These are phyloP conservation scores for Rhyacophila brunnea DNA, from an alignment of 1,140 invertebrate genomes.

Conservation along the genomic window DNA sequence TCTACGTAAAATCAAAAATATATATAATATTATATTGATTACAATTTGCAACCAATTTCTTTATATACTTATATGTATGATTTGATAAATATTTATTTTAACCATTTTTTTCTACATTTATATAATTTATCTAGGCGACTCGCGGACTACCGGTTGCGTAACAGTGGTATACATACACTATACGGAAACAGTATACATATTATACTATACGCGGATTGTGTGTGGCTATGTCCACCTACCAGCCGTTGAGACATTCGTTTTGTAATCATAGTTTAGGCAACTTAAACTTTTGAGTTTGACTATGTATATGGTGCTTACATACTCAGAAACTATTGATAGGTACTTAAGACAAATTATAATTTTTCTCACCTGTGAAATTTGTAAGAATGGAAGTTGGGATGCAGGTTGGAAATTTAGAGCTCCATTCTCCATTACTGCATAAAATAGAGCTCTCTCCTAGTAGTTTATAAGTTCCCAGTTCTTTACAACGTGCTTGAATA, in stretches of 20 bases:
- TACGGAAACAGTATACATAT: no score
- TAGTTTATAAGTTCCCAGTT: constrained; percentile 80
- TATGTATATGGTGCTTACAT: background rate
- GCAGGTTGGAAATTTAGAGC: constrained; percentile 70
- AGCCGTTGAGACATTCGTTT: background rate
- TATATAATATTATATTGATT: no score
- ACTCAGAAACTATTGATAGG: background rate
- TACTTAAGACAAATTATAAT: background rate
- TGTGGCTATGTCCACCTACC: no score
- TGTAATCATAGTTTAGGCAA: background rate
- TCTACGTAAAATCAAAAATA: no score
- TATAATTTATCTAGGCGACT: no score
- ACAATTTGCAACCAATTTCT: no score
- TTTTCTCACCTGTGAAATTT: constrained; percentile 71
- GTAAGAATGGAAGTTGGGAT: constrained; percentile 77
- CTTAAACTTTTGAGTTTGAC: background rate
- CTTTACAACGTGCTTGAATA: constrained; percentile 70
- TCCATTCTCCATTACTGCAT: constrained; percentile 80
- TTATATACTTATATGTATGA: no score
- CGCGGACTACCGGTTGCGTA: no score
- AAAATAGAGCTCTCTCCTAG: constrained; percentile 64
- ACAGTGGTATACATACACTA: no score
- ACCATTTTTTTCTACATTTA: no score
- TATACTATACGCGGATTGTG: no score
- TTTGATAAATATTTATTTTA: no score